These are phyloP conservation scores for Leptinotarsa lineolata DNA, from an alignment of 1,140 invertebrate genomes.

Conservation along the genomic window DNA sequence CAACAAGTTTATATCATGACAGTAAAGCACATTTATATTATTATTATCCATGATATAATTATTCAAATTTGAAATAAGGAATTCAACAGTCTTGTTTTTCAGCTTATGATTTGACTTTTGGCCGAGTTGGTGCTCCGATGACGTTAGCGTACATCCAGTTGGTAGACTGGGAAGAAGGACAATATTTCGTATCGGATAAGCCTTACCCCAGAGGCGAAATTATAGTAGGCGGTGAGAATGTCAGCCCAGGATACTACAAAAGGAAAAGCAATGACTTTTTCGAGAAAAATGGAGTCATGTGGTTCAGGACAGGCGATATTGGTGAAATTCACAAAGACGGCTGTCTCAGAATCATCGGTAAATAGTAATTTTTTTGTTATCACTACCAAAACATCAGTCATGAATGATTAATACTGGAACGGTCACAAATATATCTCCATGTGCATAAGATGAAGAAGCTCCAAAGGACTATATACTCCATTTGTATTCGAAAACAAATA, in stretches of 20 bases:
- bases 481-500: neutral
- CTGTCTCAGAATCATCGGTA: conserved; percentile 93
- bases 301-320: conserved; percentile 96
- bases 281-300: conserved; percentile 75
- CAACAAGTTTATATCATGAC: too few relatives aligned
- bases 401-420: too few relatives aligned
- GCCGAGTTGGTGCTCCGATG: conserved; percentile 87
- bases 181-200: conserved; percentile 85
- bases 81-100: neutral
- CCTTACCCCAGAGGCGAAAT: conserved; percentile 91
- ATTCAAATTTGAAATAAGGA: too few relatives aligned
- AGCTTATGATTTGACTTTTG: conserved; percentile 51
- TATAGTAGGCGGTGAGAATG: conserved; percentile 87
- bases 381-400: too few relatives aligned
- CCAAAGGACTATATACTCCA: neutral
- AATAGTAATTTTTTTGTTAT: neutral
- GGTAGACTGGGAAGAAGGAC: conserved; percentile 93
- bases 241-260: conserved; percentile 95
- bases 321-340: conserved; percentile 91
- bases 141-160: conserved; percentile 83
- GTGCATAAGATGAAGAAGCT: too few relatives aligned
- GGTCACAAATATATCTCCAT: too few relatives aligned
- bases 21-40: too few relatives aligned
- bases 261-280: conserved; percentile 88
- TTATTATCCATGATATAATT: too few relatives aligned